These are phyloP conservation scores for Leptinotarsa lineolata DNA, from an alignment of 1,140 invertebrate genomes.

Conservation along the genomic window DNA sequence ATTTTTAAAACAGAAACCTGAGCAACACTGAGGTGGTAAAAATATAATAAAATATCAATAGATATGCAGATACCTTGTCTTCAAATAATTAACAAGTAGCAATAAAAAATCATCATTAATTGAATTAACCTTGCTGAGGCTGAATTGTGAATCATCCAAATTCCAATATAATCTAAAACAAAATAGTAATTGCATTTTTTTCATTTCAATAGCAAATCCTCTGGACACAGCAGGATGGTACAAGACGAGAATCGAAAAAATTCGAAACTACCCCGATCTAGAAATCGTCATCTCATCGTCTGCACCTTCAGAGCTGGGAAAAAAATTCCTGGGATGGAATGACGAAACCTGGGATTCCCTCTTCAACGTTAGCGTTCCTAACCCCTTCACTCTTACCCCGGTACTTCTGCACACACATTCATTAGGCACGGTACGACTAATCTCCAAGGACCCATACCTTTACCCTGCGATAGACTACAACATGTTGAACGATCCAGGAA, in stretches of 20 bases:
- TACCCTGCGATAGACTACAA: constrained; percentile 80
- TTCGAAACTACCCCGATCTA: background rate
- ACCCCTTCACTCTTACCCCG: background rate
- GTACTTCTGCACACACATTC: background rate
- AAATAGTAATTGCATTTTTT: no score
- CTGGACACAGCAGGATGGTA: background rate
- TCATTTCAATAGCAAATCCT: background rate
- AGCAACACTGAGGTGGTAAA: no score
- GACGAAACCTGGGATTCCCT: constrained; percentile 11
- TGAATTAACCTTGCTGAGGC: no score
- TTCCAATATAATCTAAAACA: no score
- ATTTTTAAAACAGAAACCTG: no score
- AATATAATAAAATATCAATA: no score
- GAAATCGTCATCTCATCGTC: background rate
- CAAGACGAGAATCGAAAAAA: background rate
- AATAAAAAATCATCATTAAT: background rate
- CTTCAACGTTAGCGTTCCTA: background rate
- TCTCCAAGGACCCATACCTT: constrained; percentile 68
- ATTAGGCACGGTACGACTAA: constrained; percentile 69
- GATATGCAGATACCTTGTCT: background rate
- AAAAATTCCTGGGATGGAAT: constrained; percentile 10
- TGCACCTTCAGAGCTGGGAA: background rate
- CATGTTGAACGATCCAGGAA: constrained; percentile 72
- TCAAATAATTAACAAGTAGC: background rate
- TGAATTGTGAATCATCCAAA: no score